Conservation (phyloP, 2,797 vertebrate species). For the Podarcis siculus region DNA sequence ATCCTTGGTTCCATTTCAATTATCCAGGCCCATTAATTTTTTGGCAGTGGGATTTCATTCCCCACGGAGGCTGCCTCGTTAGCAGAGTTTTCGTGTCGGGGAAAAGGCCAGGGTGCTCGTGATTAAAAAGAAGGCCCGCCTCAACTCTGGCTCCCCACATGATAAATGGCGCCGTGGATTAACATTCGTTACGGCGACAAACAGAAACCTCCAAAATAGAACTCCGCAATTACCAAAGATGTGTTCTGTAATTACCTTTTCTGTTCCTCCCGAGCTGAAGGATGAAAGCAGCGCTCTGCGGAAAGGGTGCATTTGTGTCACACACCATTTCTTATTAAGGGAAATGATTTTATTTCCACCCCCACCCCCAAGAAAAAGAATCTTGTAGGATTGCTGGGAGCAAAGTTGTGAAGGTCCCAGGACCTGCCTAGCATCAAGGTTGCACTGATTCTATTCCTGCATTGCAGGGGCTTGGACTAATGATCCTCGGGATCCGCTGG, state of each 20-base stretch:
- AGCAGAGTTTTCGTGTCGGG: slow-evolving; percentile 52
- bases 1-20: slow-evolving; percentile 39
- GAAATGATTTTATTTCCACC: no score
- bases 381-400: no score
- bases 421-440: neutral
- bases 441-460: neutral
- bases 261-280: slow-evolving; percentile 47
- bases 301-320: slow-evolving; percentile 14
- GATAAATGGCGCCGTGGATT: slow-evolving; percentile 66
- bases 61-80: slow-evolving; percentile 58
- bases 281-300: slow-evolving; percentile 53
- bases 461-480: no score
- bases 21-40: slow-evolving; percentile 49
- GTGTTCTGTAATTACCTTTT: slow-evolving; percentile 65
- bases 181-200: slow-evolving; percentile 36
- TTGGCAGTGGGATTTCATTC: slow-evolving; percentile 53
- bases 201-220: slow-evolving; percentile 62
- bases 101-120: slow-evolving; percentile 61
- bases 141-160: slow-evolving; percentile 60
- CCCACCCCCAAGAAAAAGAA: no score
- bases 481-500: no score
- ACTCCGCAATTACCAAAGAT: slow-evolving; percentile 66
- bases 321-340: neutral
- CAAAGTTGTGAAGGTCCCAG: neutral
- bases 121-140: slow-evolving; percentile 58